These are phyloP conservation scores for Bos taurus DNA, from an alignment of 2,113 vertebrate genomes.

Conservation along the genomic window ARS-UCD2.0 NC_037335.1:2469001-2469500, in stretches of 20 bases:
- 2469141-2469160: not conserved
- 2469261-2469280: not conserved
- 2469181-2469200: not conserved
- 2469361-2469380: not conserved
- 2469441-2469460: not conserved
- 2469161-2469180: not conserved
- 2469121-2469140: not conserved
- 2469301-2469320: not conserved
- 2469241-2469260: not conserved
- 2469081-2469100: not conserved
- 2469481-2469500: not conserved
- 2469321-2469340: not conserved
- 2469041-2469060: not conserved
- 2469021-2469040: not conserved
- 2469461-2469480: not conserved
- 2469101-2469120: not conserved
- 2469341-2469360: not conserved
- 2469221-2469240: not conserved
- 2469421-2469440: accelerated
- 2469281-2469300: not conserved
- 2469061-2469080: not conserved
- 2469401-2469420: not conserved
- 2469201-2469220: not conserved
- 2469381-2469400: not conserved
- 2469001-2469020: not conserved